Evolutionary conservation across 1,140 invertebrate species (phyloP).

Genomic region (Hetaerina americana): DNA sequence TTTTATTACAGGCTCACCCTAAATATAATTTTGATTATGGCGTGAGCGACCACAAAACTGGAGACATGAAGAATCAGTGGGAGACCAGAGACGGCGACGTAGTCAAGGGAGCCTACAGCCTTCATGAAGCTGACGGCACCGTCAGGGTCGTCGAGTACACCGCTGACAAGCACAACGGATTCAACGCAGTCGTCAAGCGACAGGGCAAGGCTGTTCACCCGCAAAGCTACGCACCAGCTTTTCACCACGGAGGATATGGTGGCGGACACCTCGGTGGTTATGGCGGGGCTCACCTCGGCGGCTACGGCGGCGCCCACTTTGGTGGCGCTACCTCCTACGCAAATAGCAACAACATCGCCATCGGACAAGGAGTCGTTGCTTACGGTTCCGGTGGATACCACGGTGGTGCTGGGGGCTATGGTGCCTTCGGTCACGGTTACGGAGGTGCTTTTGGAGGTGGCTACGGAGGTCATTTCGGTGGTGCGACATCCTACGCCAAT

Average conservation of each 20-base stretch:
- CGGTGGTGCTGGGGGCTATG: neutral
- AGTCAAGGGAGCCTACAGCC: constrained; percentile 17
- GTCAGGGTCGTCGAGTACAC: constrained; percentile 28
- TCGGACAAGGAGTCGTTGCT: neutral
- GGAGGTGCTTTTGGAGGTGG: neutral
- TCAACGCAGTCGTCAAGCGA: constrained; percentile 48
- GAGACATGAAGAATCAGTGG: constrained; percentile 17
- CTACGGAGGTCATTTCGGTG: neutral
- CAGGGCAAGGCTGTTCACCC: constrained; percentile 28
- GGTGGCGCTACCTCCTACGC: too few species aligned
- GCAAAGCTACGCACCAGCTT: neutral
- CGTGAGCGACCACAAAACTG: constrained; percentile 18
- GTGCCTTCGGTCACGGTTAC: neutral
- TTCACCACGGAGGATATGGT: too few species aligned
- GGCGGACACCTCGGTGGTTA: neutral
- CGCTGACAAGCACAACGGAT: constrained; percentile 39
- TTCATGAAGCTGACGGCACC: constrained; percentile 36
- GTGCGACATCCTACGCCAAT: neutral
- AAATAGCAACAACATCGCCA: too few species aligned
- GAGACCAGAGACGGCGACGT: constrained; percentile 17
- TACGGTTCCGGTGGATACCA: neutral
- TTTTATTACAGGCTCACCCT: neutral
- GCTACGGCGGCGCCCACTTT: too few species aligned
- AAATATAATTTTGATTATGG: constrained; percentile 5
- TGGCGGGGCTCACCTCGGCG: too few species aligned